Percentiles rank a stretch among this genome's conserved stretches.
These are phyloP conservation scores for Tragopan temminckii DNA, from an alignment of 2,797 vertebrate species.

Conservation along the genomic window DNA sequence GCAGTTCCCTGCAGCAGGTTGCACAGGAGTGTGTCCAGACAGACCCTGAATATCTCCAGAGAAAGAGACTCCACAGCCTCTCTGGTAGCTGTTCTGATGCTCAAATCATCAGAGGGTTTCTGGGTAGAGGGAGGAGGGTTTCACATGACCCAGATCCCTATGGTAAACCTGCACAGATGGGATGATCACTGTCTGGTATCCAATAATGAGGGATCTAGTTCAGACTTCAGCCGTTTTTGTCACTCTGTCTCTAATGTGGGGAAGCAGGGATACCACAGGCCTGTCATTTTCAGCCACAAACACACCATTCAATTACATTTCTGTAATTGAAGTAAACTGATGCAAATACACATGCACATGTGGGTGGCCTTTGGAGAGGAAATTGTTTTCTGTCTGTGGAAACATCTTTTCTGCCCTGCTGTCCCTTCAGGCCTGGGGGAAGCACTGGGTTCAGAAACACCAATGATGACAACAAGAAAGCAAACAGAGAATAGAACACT, in stretches of 20 bases:
- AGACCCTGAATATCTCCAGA: too few relatives aligned
- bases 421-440: neutral
- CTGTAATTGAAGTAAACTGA: neutral
- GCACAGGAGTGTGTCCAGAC: too few relatives aligned
- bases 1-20: too few relatives aligned
- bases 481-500: neutral
- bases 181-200: slow-evolving; percentile 10
- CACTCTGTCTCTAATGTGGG: neutral
- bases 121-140: neutral
- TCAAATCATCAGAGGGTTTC: slow-evolving; percentile 25
- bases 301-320: neutral
- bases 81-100: too few relatives aligned
- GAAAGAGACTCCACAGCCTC: too few relatives aligned
- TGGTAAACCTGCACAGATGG: slow-evolving; percentile 10
- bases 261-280: neutral
- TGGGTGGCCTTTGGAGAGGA: neutral
- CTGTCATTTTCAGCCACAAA: neutral
- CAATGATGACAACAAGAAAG: neutral
- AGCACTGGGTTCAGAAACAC: neutral
- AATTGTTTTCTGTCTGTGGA: neutral
- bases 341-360: neutral
- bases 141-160: slow-evolving; percentile 39
- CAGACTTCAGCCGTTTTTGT: neutral
- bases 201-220: neutral
- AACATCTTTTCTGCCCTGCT: neutral